phyloP scores from a whole-genome alignment of 2,113 vertebrate genomes.

The pig (Sus scrofa) region DNA sequence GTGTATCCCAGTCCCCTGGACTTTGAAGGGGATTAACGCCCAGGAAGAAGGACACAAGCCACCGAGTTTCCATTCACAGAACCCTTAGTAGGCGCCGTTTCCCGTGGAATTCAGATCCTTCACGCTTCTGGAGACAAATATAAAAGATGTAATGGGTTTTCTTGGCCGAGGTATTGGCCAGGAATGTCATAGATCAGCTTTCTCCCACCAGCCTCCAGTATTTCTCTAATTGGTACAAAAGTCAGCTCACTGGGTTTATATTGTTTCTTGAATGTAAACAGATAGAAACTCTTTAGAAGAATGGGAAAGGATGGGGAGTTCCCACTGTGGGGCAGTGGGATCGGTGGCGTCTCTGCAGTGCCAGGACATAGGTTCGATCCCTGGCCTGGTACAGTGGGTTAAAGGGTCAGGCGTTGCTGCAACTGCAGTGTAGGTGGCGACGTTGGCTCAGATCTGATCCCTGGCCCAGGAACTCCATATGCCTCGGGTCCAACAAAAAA shows the following conservation, averaged over 20 bases:
- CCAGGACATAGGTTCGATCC: too few relatives aligned
- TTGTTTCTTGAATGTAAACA: not conserved
- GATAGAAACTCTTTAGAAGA: not conserved
- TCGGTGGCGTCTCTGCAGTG: too few relatives aligned
- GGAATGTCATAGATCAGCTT: not conserved
- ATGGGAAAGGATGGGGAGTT: not conserved
- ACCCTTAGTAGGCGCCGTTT: fast-evolving
- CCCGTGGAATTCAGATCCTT: not conserved
- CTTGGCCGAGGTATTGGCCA: not conserved
- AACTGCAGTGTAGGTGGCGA: too few relatives aligned
- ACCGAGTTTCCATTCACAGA: fast-evolving
- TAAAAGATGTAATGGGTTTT: not conserved
- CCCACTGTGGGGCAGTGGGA: too few relatives aligned
- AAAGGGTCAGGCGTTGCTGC: too few relatives aligned
- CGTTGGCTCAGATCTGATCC: too few relatives aligned
- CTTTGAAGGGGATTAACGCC: conserved; percentile 27
- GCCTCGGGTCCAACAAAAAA: too few relatives aligned
- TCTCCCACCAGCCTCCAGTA: too few relatives aligned
- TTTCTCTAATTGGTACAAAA: not conserved
- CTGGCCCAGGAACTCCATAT: too few relatives aligned
- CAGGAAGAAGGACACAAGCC: conserved; percentile 5
- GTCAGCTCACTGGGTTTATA: not conserved
- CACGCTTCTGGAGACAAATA: not conserved
- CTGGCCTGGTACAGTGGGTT: too few relatives aligned
- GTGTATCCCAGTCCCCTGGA: not conserved